Conservation (phyloP, 2,113 vertebrate species). For the Xenopus laevis region DNA sequence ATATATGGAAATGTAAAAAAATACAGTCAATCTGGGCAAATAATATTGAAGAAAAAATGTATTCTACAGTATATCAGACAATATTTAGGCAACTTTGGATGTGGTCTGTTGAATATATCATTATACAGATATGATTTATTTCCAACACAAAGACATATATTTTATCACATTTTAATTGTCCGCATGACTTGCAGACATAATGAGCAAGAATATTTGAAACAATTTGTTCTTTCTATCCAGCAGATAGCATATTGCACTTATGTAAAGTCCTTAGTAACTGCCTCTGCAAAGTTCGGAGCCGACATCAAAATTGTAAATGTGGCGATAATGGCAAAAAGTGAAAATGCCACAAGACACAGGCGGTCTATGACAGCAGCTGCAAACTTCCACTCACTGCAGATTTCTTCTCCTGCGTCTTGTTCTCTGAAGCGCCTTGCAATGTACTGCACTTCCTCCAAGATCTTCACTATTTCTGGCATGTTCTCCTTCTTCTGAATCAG, state of each 20-base stretch:
- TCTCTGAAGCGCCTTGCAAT: slow-evolving; percentile 77
- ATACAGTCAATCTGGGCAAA: too few relatives aligned
- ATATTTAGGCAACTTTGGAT: too few relatives aligned
- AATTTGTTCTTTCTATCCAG: neutral
- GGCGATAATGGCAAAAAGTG: slow-evolving; percentile 84
- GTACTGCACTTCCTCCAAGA: slow-evolving; percentile 82
- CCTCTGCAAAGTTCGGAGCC: slow-evolving; percentile 85
- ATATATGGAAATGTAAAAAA: too few relatives aligned
- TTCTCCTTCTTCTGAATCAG: slow-evolving; percentile 59
- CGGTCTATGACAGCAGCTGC: slow-evolving; percentile 85
- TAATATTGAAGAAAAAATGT: too few relatives aligned
- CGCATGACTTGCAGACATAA: slow-evolving; percentile 11
- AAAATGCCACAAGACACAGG: slow-evolving; percentile 84
- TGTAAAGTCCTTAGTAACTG: slow-evolving; percentile 85
- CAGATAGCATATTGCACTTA: slow-evolving; percentile 49
- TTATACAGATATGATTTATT: neutral
- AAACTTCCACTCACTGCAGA: slow-evolving; percentile 88
- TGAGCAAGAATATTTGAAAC: slow-evolving; percentile 11
- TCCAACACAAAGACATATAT: slow-evolving; percentile 5
- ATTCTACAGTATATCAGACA: too few relatives aligned
- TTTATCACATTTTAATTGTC: neutral
- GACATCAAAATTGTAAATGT: slow-evolving; percentile 88
- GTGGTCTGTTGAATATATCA: too few relatives aligned
- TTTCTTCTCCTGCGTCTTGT: slow-evolving; percentile 76
- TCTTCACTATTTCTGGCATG: slow-evolving; percentile 67